Base-by-base conservation (phyloP, 2,888 invertebrate species). In the Trimorus sp. region DNA sequence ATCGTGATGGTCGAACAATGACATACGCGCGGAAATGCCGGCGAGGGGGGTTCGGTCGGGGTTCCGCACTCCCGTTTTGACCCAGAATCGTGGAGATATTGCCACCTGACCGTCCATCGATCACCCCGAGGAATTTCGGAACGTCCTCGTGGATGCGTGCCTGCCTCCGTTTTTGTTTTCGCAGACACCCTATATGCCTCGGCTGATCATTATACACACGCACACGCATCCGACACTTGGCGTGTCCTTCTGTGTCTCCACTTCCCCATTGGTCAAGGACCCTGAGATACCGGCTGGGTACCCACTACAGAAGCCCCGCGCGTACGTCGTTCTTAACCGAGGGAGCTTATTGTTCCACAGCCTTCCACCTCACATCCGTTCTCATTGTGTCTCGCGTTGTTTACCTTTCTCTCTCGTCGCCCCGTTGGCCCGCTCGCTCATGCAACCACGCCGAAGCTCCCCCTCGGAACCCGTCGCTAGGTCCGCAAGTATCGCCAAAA, bases 201-300 rank as follows among this genome's bases (percentile, higher is more conserved):
- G 38, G 49, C 49, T n/a, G 54, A 60, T 65, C 63, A 74, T 78
- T 74, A 51, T 71, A 73, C 63, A 51, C 60, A 49, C 65, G 70
- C 68, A 59, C 63, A 70, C 77, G 26, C 4, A 75, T 69, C 74
- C 74, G 66, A 73, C 80, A 63, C 74, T 81, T 26, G 56, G 36
- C 78, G 59, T 65, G 76, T 81, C 75, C 79, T 81, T 84, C 79
- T 79, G 76, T 53, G 45, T 69, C 76, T 78, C 76, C 71, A 70
- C 77, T 77, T 82, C 74, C 70, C 74, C 79, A 58, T 80, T 84
- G 84, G 84, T 82, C 84, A 84, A 84, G 80, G 84, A 84, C 84
- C 84, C 68, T 53, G 63, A 63, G 73, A 77, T 66, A 76, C 74
- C 70, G 40, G 63, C 48, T 54, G 71, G 56, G 63, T 75, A 75